Evolutionary conservation across 2,888 invertebrate species (phyloP).

Genomic region (Heliconius hortense): DNA sequence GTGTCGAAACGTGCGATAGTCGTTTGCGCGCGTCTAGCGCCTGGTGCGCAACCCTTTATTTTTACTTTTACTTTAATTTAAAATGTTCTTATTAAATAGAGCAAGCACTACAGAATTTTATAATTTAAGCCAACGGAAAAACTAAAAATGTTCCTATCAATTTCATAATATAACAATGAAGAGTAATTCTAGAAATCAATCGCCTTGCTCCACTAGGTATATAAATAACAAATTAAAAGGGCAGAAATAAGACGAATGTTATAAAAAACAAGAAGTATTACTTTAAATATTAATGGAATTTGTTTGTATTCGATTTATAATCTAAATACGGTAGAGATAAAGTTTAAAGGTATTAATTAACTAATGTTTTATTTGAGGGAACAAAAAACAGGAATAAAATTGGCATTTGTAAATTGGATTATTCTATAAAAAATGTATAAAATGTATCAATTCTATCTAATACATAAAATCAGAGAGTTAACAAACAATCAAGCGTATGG

Average conservation of each 20-base stretch:
- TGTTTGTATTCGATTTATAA: neutral
- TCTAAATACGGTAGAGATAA: neutral
- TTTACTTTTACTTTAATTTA: constrained; percentile 28
- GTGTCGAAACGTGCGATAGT: constrained; percentile 69
- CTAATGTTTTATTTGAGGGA: neutral
- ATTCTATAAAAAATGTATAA: neutral
- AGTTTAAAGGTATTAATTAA: neutral
- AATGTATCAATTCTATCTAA: neutral
- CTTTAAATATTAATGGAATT: no score
- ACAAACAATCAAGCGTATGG: constrained; percentile 3
- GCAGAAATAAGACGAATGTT: neutral
- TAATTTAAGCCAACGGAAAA: neutral
- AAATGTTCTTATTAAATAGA: neutral
- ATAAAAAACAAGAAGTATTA: neutral
- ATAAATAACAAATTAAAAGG: neutral
- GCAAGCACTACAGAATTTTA: neutral
- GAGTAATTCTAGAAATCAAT: neutral
- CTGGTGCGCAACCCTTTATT: constrained; percentile 57
- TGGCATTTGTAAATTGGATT: neutral
- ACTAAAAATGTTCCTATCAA: neutral
- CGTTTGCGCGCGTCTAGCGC: constrained; percentile 66
- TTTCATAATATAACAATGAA: neutral
- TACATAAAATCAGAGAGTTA: neutral
- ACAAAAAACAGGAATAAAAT: neutral
- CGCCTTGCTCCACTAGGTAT: neutral